Percentiles rank a stretch among this genome's conserved stretches.
phyloP scores from a whole-genome alignment of 35 echinoderm and acorn worm genomes.

The Apostichopus parvimensis region DNA sequence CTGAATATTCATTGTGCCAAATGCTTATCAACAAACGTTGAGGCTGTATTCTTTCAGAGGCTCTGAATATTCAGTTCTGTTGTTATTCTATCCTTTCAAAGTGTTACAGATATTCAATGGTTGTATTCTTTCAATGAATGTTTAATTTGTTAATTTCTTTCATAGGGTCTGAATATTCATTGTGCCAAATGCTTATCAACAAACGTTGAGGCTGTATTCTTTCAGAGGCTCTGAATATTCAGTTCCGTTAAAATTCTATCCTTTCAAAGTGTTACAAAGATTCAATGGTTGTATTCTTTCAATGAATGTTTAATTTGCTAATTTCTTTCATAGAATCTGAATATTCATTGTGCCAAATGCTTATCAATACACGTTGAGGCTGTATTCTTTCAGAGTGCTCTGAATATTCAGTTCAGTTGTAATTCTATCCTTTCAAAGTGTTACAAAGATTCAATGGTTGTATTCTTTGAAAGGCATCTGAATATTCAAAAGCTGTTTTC shows the following conservation, averaged over 20 bases:
- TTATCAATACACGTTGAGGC: not conserved
- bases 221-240: not conserved
- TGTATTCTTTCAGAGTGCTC: conserved; percentile 5
- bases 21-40: not conserved
- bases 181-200: not conserved
- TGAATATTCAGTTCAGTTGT: not conserved
- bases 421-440: not conserved
- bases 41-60: not conserved
- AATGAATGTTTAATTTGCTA: not conserved
- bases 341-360: not conserved
- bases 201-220: not conserved
- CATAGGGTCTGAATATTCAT: not conserved
- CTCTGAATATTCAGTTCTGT: not conserved
- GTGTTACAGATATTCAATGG: too few species aligned
- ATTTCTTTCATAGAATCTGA: not conserved
- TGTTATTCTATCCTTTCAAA: not conserved
- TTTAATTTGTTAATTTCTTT: not conserved
- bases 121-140: too few species aligned
- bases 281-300: too few species aligned
- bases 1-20: not conserved
- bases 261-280: too few species aligned
- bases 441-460: too few species aligned
- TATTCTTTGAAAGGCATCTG: not conserved
- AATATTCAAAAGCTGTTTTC: not conserved
- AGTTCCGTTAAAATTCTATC: not conserved